A percentile compares a stretch with the other conserved stretches of the same genome.
Conservation (phyloP, 2,113 vertebrate species). For the Engystomops pustulosus region DNA sequence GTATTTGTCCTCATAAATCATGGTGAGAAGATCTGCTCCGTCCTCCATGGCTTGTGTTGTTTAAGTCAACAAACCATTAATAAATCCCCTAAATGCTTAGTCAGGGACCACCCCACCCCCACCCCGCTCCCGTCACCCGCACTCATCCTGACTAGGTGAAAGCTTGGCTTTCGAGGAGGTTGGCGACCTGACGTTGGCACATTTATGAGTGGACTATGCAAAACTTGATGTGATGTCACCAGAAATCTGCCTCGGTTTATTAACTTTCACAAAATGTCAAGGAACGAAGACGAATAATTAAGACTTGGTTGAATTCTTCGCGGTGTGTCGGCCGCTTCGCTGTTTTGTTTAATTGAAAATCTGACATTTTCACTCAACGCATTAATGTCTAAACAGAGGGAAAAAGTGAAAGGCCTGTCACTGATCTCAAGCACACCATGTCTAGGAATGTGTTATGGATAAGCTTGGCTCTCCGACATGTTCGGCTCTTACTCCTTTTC, state of each 20-base stretch:
- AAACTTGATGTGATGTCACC: slow-evolving; percentile 61
- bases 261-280: slow-evolving; percentile 68
- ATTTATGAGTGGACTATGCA: slow-evolving; percentile 62
- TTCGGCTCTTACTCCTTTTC: slow-evolving; percentile 30
- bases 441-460: slow-evolving; percentile 70
- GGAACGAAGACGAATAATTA: slow-evolving; percentile 67
- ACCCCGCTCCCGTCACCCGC: background rate
- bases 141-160: slow-evolving; percentile 39
- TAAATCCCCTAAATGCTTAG: slow-evolving; percentile 27
- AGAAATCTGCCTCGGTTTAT: slow-evolving; percentile 70
- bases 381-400: slow-evolving; percentile 70
- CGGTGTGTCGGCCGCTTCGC: slow-evolving; percentile 63
- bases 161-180: background rate
- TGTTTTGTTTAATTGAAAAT: slow-evolving; percentile 74
- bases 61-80: slow-evolving; percentile 46
- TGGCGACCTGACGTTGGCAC: slow-evolving; percentile 45
- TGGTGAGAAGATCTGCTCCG: background rate
- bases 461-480: slow-evolving; percentile 39
- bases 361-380: slow-evolving; percentile 74
- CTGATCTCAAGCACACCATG: slow-evolving; percentile 70
- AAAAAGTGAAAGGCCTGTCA: slow-evolving; percentile 68
- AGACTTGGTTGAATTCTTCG: slow-evolving; percentile 71
- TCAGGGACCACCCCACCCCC: no score
- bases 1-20: slow-evolving; percentile 37
- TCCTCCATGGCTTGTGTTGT: slow-evolving; percentile 7